Evolutionary conservation across 2,888 invertebrate genomes (phyloP).

Genomic region (Sipha maydis): DNA sequence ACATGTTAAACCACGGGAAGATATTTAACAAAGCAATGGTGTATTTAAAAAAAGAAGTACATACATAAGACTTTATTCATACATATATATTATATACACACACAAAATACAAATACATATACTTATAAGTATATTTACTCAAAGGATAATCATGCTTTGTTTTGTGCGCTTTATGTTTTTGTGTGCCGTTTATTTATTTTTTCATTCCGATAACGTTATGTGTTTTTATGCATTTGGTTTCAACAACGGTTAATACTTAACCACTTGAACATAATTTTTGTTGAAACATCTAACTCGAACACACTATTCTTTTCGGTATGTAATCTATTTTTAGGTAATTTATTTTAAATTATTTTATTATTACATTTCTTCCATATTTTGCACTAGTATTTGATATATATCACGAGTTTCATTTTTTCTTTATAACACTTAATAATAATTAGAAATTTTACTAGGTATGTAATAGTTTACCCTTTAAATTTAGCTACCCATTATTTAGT

Average conservation of each 20-base stretch:
- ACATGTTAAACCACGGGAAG: constrained; percentile 3
- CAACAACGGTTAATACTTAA: constrained; percentile 32
- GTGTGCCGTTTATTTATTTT: constrained; percentile 44
- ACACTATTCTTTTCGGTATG: constrained; percentile 56
- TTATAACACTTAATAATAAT: neutral
- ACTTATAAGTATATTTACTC: neutral
- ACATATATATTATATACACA: neutral
- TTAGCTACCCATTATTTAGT: constrained; percentile 1
- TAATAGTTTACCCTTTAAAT: constrained; percentile 14
- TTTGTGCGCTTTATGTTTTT: constrained; percentile 50
- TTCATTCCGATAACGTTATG: constrained; percentile 37
- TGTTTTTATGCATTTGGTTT: constrained; percentile 48
- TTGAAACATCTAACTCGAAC: constrained; percentile 50
- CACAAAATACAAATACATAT: neutral
- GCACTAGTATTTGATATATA: constrained; percentile 52
- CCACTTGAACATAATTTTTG: constrained; percentile 50
- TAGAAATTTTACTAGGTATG: constrained; percentile 2
- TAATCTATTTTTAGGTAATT: constrained; percentile 56
- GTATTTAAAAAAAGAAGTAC: constrained; percentile 11
- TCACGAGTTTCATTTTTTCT: constrained; percentile 41
- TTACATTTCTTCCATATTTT: constrained; percentile 46
- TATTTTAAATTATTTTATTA: constrained; percentile 35
- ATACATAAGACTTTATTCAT: constrained; percentile 12
- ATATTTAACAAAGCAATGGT: constrained; percentile 10
- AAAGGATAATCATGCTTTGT: constrained; percentile 45